Conservation (phyloP, 1,140 invertebrate species). For the Samia ricini region DNA sequence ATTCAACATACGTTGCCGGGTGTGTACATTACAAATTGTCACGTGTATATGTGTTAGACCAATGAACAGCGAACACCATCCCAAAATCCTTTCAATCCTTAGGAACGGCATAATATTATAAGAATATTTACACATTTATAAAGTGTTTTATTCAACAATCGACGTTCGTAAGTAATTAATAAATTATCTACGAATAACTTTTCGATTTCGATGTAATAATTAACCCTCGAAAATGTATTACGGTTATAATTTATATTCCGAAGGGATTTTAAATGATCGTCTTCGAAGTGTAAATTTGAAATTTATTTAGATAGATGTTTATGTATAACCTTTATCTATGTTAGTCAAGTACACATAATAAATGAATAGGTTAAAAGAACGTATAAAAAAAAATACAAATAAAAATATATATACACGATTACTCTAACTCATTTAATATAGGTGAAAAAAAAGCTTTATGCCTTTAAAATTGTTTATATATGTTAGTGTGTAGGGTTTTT, state of each 20-base stretch:
- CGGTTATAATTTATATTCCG: neutral
- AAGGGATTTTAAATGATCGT: neutral
- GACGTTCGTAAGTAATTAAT: neutral
- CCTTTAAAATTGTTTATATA: conserved; percentile 73
- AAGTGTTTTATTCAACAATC: neutral
- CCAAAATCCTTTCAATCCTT: neutral
- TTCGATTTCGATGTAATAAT: too few relatives aligned
- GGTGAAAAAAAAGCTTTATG: conserved; percentile 69
- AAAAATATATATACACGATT: conserved; percentile 77
- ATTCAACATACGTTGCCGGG: too few relatives aligned
- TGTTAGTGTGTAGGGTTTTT: conserved; percentile 60
- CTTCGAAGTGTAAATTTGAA: neutral
- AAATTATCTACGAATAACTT: too few relatives aligned
- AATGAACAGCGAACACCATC: too few relatives aligned
- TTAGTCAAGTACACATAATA: conserved; percentile 61
- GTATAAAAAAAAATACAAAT: conserved; percentile 65
- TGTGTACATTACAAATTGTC: too few relatives aligned
- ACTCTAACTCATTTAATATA: conserved; percentile 69
- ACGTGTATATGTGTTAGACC: too few relatives aligned
- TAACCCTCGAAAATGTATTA: too few relatives aligned
- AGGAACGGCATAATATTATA: neutral
- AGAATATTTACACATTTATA: neutral
- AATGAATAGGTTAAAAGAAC: conserved; percentile 63
- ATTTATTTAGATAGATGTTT: conserved; percentile 59
- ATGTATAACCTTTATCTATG: conserved; percentile 72